Base-by-base conservation (phyloP, 2,888 invertebrate species). In the Drosophila neotestacea region DNA sequence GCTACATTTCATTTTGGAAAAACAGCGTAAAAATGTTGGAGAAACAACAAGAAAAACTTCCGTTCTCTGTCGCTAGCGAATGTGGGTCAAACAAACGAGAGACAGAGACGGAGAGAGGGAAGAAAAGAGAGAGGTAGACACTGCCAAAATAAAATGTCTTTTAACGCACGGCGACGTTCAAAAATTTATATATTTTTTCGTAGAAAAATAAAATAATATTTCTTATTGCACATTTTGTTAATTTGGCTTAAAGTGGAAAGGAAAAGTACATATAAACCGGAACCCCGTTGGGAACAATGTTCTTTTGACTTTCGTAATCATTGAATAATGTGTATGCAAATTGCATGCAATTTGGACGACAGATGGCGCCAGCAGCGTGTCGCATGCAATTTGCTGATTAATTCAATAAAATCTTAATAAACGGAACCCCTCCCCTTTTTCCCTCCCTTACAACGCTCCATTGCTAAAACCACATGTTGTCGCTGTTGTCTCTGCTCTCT, bases 381-480 rank as follows among this genome's bases (percentile, higher is more conserved):
- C 85, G 88, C 73, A 80, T 86, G 85, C 82, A 87, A 86, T 85
- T 87, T 73, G 78, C 82, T 88, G 79, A 86, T 86, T 88, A 88
- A 88, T 84, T 84, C 83, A 88, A 88, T 84, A 76, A 84, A 81
- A 78, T 76, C 73, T 79, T 66, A 81, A 79, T 85, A 77, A 81
- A 85, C 78, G 66, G 78, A 70, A 70, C 70, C 11, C 13, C 42
- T 46, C 39, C 38, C 36, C 44, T n/a, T 5, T 34, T 3, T 39
- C 6, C 41, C 13, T 36, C 32, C 41, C 52, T 73, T 71, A 65
- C 44, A 62, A 65, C 63, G 77, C 52, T 74, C 38, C 48, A 62
- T 55, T 81, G 81, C 86, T 30, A 73, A 70, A 84, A 85, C 86
- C 85, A 88, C 86, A 88, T 88, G 88, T 82, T 81, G 58, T 64